Evolutionary conservation across 1,140 invertebrate genomes (phyloP).

Genomic region (Oryctes rhinoceros): DNA sequence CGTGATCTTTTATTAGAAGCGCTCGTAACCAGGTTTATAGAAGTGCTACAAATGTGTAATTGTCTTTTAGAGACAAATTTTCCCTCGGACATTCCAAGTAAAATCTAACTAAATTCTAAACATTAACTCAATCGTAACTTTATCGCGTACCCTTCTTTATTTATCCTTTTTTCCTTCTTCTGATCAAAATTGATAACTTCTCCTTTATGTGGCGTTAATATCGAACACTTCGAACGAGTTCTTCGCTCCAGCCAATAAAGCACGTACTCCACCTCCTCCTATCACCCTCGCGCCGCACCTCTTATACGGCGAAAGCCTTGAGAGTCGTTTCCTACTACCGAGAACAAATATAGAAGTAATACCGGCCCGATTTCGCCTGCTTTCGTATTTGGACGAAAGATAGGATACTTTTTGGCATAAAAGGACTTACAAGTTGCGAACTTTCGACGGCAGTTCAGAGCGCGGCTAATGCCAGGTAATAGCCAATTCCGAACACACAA

Average conservation of each 20-base stretch:
- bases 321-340: background rate
- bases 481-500: constrained; percentile 36
- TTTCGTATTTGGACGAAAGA: constrained; percentile 16
- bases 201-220: background rate
- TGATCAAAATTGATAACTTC: background rate
- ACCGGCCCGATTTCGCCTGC: background rate
- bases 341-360: constrained; percentile 33
- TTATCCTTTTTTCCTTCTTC: too few species aligned
- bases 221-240: too few species aligned
- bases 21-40: too few species aligned
- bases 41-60: too few species aligned
- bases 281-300: background rate
- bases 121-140: too few species aligned
- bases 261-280: background rate
- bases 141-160: too few species aligned
- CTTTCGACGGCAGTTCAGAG: background rate
- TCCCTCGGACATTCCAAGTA: too few species aligned
- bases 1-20: too few species aligned
- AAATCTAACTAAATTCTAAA: too few species aligned
- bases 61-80: too few species aligned
- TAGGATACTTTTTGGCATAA: constrained; percentile 34
- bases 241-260: background rate
- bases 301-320: background rate
- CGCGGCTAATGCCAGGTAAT: constrained; percentile 29
- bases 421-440: constrained; percentile 36